Evolutionary conservation across 2,888 invertebrate species (phyloP).

Genomic region (Quadriops clusia): DNA sequence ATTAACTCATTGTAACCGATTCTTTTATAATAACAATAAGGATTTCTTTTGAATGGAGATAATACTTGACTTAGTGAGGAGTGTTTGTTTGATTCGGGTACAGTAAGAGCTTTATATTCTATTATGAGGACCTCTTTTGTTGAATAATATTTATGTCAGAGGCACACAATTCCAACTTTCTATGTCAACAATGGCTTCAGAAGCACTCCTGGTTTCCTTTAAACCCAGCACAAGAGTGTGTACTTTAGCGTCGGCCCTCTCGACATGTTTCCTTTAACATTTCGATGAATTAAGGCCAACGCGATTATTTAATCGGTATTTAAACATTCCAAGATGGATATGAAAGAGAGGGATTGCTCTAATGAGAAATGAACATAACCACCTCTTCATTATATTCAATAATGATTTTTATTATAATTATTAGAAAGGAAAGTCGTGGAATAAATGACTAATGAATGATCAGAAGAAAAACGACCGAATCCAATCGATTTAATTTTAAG

Average conservation of each 20-base stretch:
- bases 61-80: constrained; percentile 17
- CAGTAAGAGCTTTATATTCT: constrained; percentile 26
- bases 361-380: too few relatives aligned
- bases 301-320: too few relatives aligned
- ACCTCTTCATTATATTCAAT: too few relatives aligned
- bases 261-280: constrained; percentile 22
- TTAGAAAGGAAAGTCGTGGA: too few relatives aligned
- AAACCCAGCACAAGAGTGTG: constrained; percentile 21
- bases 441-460: too few relatives aligned
- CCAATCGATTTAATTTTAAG: too few relatives aligned
- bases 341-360: too few relatives aligned
- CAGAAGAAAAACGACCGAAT: too few relatives aligned
- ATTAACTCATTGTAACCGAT: too few relatives aligned
- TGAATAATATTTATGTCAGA: constrained; percentile 33
- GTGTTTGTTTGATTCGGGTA: constrained; percentile 15
- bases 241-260: constrained; percentile 17
- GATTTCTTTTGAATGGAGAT: constrained; percentile 13
- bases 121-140: constrained; percentile 29
- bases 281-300: constrained; percentile 19
- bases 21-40: constrained; percentile 12
- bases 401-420: too few relatives aligned
- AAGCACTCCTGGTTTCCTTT: constrained; percentile 24
- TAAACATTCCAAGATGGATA: too few relatives aligned
- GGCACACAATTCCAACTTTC: constrained; percentile 30
- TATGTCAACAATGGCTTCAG: constrained; percentile 30